Conservation (phyloP, 1,140 invertebrate species). For the Camponotus vicinus region DNA sequence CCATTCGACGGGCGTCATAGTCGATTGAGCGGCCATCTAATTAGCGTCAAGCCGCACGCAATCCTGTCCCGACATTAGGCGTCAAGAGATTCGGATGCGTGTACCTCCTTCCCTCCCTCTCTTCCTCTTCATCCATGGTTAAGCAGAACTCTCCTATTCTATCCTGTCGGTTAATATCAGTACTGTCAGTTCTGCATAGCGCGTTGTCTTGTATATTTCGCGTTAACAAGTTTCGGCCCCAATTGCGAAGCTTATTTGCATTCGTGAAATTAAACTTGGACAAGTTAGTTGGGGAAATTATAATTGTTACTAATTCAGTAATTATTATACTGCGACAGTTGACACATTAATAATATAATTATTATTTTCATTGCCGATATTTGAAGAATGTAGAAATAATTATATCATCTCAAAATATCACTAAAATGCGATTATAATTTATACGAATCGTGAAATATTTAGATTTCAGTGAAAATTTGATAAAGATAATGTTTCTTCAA, state of each 20-base stretch:
- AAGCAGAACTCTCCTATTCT: constrained; percentile 12
- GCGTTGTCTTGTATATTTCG: constrained; percentile 46
- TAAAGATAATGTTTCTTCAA: too few relatives aligned
- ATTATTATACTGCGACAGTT: constrained; percentile 25
- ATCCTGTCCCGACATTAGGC: constrained; percentile 54
- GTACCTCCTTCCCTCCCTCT: not conserved
- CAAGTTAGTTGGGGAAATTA: constrained; percentile 16
- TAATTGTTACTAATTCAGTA: constrained; percentile 14
- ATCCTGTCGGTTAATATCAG: constrained; percentile 28
- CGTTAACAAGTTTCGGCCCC: not conserved
- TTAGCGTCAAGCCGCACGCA: constrained; percentile 68
- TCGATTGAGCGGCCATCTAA: constrained; percentile 68
- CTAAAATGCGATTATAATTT: not conserved
- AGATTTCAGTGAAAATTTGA: not conserved
- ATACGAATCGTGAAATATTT: not conserved
- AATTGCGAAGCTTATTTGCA: constrained; percentile 39
- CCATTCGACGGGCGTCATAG: constrained; percentile 63
- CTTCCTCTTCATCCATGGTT: not conserved
- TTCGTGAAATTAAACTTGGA: constrained; percentile 3
- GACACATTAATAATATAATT: not conserved
- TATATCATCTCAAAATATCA: not conserved
- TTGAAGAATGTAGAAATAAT: not conserved
- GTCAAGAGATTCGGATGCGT: constrained; percentile 59
- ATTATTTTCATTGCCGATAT: constrained; percentile 4
- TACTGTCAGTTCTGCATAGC: not conserved